These are phyloP conservation scores for Linhomoeus sp. DNA, from an alignment of 2,888 invertebrate species.

Conservation along the genomic window DNA sequence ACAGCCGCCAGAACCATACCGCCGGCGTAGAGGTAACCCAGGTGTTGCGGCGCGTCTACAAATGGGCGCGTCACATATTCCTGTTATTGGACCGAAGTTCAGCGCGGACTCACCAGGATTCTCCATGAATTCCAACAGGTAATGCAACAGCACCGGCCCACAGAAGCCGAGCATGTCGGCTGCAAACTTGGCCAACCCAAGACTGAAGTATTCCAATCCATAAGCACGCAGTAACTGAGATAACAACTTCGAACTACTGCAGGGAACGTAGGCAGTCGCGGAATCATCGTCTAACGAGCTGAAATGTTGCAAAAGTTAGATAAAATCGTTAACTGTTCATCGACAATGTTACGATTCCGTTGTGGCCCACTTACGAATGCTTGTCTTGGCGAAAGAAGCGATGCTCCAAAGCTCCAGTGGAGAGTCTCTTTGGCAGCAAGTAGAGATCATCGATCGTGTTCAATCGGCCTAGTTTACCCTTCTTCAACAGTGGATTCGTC, in stretches of 20 bases:
- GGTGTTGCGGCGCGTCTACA: too few species aligned
- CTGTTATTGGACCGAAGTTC: too few species aligned
- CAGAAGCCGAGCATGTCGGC: constrained; percentile 66
- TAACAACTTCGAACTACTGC: constrained; percentile 43
- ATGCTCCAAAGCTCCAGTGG: too few species aligned
- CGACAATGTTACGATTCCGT: too few species aligned
- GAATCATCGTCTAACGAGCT: too few species aligned
- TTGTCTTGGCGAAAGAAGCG: too few species aligned
- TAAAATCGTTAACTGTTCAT: too few species aligned
- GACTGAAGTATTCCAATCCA: constrained; percentile 57
- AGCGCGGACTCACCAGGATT: constrained; percentile 44
- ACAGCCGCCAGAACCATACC: constrained; percentile 46
- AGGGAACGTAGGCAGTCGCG: too few species aligned
- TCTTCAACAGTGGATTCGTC: constrained; percentile 31
- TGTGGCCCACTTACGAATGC: too few species aligned
- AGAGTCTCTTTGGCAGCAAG: constrained; percentile 50
- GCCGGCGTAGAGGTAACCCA: constrained; percentile 37
- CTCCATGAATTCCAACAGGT: constrained; percentile 56
- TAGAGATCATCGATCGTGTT: constrained; percentile 57
- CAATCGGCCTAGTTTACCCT: constrained; percentile 52
- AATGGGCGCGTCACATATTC: constrained; percentile 31
- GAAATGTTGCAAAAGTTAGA: too few species aligned
- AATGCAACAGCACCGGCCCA: constrained; percentile 66
- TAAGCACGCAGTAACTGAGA: constrained; percentile 46
- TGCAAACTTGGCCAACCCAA: constrained; percentile 59